Percentiles rank a stretch among this genome's conserved stretches.
phyloP scores from a whole-genome alignment of 2,888 invertebrate genomes.

The Pycnomerus fuliginosus region DNA sequence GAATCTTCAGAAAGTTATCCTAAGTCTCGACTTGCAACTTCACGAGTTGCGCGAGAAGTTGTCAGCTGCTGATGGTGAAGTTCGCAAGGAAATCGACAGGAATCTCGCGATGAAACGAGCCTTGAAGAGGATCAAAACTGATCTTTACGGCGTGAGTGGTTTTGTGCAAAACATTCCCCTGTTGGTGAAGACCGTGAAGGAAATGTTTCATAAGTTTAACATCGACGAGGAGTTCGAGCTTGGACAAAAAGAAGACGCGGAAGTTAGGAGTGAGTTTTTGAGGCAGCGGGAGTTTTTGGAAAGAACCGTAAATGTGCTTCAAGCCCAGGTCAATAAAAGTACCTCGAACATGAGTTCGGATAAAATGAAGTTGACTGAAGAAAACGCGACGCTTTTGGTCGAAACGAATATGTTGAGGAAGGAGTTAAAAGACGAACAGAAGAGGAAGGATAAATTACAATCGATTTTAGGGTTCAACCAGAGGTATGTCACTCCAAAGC shows the following conservation, averaged over 20 bases:
- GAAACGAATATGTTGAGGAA: constrained; percentile 76
- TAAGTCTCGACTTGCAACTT: constrained; percentile 68
- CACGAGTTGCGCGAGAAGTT: constrained; percentile 77
- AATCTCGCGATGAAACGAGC: constrained; percentile 63
- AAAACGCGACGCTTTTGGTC: constrained; percentile 73
- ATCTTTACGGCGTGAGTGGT: constrained; percentile 77
- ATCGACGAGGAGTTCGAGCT: constrained; percentile 68
- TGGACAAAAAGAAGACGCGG: constrained; percentile 67
- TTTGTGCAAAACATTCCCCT: constrained; percentile 74
- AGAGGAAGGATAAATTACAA: constrained; percentile 71
- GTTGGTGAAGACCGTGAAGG: constrained; percentile 58
- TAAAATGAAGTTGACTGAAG: constrained; percentile 56
- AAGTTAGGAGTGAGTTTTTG: constrained; percentile 72
- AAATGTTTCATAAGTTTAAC: constrained; percentile 69
- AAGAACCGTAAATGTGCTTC: constrained; percentile 55
- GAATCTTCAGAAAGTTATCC: constrained; percentile 73
- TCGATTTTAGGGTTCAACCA: constrained; percentile 65
- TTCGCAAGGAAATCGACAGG: constrained; percentile 63
- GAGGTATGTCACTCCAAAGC: constrained; percentile 59
- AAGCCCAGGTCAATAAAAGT: constrained; percentile 35
- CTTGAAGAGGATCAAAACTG: constrained; percentile 74
- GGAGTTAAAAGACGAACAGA: constrained; percentile 65
- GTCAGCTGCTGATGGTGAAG: constrained; percentile 68
- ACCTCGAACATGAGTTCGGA: constrained; percentile 44
- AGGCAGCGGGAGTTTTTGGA: constrained; percentile 84